Percentiles rank a stretch among this genome's conserved stretches.
phyloP scores from a whole-genome alignment of 1,140 invertebrate genomes.

The Drosophila malerkotliana region DNA sequence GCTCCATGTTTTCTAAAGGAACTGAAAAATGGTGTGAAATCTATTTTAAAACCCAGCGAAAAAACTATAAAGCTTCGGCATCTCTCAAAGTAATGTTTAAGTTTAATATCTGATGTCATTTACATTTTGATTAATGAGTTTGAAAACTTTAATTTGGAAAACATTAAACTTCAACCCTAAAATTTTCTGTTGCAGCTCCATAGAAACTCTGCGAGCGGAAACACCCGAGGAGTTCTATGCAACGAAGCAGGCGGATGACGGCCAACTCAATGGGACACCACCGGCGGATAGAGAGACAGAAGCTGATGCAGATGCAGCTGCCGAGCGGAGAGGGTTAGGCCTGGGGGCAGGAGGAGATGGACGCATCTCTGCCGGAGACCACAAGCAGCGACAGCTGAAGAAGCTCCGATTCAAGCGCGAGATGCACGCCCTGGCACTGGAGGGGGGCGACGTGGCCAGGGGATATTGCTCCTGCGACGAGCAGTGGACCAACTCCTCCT shows the following conservation, averaged over 20 bases:
- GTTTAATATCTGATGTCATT: too few species aligned
- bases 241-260: conserved; percentile 58
- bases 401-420: conserved; percentile 67
- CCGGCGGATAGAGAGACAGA: conserved; percentile 18
- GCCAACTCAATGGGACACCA: conserved; percentile 66
- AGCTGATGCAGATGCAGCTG: conserved; percentile 10
- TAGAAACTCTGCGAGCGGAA: conserved; percentile 74
- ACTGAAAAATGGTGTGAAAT: too few species aligned
- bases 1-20: too few species aligned
- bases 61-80: too few species aligned
- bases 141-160: not conserved
- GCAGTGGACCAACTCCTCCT: conserved; percentile 77
- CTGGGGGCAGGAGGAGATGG: not conserved
- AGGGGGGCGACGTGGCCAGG: conserved; percentile 74
- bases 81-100: too few species aligned
- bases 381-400: conserved; percentile 58
- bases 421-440: conserved; percentile 70
- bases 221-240: conserved; percentile 74
- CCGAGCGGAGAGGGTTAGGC: not conserved
- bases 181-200: conserved; percentile 68
- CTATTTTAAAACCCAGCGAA: too few species aligned
- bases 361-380: conserved; percentile 34
- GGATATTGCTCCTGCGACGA: conserved; percentile 82
- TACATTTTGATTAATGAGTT: not conserved
- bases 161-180: conserved; percentile 3